Conservation (phyloP, 2,113 vertebrate genomes). For the Bubo blakistoni region DNA sequence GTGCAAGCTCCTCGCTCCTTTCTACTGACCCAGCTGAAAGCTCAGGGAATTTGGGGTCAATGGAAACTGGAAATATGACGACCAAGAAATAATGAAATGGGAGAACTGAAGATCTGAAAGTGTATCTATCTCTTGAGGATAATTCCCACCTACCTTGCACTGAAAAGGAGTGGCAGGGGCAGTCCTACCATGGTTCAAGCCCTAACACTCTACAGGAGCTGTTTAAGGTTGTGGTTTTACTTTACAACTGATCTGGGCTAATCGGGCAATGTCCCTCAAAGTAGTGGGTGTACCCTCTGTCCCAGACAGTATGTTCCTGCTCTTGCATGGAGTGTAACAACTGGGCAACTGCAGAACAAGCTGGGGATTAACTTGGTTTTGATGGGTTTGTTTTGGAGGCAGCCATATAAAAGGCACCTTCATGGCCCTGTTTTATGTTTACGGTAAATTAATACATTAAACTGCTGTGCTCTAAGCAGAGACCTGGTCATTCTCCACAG, state of each 20-base stretch:
- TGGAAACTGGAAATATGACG: background rate
- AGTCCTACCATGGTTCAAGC: background rate
- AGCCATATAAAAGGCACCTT: background rate
- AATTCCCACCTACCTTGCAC: background rate
- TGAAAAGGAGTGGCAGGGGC: background rate
- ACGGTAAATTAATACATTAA: background rate
- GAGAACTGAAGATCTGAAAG: background rate
- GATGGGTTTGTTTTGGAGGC: background rate
- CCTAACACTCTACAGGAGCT: background rate
- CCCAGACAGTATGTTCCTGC: background rate
- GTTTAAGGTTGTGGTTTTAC: accelerated
- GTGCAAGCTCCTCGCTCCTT: background rate
- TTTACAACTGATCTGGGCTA: background rate
- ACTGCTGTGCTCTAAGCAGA: background rate
- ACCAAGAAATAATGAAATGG: background rate
- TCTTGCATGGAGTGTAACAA: background rate
- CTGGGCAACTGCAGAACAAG: background rate
- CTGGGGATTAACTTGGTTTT: background rate
- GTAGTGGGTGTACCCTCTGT: background rate
- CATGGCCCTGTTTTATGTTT: background rate
- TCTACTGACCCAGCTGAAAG: background rate
- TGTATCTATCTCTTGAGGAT: background rate
- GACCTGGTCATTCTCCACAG: background rate
- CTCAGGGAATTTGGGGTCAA: background rate
- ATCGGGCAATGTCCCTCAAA: accelerated